Evolutionary conservation across 1,140 invertebrate species (phyloP), one percentile per base, ranked within the genome.

Genomic region (Ceratina australensis): DNA sequence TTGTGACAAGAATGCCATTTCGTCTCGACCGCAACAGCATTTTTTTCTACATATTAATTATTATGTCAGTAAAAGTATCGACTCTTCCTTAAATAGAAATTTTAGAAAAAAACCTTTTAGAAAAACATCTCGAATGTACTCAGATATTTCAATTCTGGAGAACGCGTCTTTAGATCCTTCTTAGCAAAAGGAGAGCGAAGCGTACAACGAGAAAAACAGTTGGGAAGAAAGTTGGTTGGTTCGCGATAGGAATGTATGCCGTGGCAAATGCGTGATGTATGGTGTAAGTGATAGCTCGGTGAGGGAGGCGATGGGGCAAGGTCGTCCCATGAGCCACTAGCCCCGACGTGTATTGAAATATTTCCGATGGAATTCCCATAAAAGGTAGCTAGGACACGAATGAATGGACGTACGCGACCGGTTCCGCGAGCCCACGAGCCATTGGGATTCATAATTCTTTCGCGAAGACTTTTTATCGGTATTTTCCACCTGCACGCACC

Each of bases 321-420:
- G 54, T 67, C 59, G 61, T 68, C 77, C 81, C 82, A 42, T 56
- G 63, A 50, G 73, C 28, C 73, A 52, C 67, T 54, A 74, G 33
- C 75, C 68, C 74, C 54, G 42, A 10, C 61, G 72, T 67, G 79
- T 82, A 85, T 85, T 82, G 85, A 86, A 87, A 84, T 87, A 87
- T 86, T 86, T 81, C 60, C 81, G 54, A 85, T 86, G 79, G 83
- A 86, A 87, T 87, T 81, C 83, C 79, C 74, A 81, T 85, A 84
- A 86, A 86, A 76, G 63, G 84, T 66, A 67, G 71, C 69, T 54
- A 24, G 74, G 52, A 79, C 71, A 57, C 72, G 76, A 82, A 73
- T 57, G 79, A 85, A 84, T 66, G 82, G 81, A 84, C 42, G 72
- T 22, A 65, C 77, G 10, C 52, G 69, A 60, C 56, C 79, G 75